These are phyloP conservation scores for Matsumyia berberina DNA, from an alignment of 2,888 invertebrate genomes.

Conservation along the genomic window DNA sequence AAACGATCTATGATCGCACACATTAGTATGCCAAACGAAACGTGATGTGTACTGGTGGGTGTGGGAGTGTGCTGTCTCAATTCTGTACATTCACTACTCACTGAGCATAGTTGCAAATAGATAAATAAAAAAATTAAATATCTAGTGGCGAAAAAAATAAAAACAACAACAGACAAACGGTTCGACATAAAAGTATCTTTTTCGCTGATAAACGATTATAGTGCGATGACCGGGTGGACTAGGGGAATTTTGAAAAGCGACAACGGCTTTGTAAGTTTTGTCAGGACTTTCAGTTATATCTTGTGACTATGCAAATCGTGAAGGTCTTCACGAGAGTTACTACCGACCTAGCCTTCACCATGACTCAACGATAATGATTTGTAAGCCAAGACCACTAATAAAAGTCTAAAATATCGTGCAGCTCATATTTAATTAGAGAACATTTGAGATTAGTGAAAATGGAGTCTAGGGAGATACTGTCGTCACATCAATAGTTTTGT, in stretches of 20 bases:
- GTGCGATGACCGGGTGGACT: conserved; percentile 32
- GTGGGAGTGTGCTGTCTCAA: conserved; percentile 21
- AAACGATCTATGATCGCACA: conserved; percentile 19
- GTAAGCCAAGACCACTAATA: no score
- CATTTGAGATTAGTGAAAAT: no score
- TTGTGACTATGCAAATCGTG: neutral
- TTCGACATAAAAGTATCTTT: conserved; percentile 5
- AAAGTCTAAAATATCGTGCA: no score
- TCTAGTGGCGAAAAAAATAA: conserved; percentile 6
- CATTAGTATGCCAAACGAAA: conserved; percentile 46
- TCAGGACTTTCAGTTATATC: neutral
- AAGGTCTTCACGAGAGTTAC: neutral
- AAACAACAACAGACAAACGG: conserved; percentile 4
- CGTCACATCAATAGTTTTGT: no score
- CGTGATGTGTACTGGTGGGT: conserved; percentile 18
- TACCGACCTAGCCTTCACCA: neutral
- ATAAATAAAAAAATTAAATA: conserved; percentile 13
- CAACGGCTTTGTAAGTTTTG: neutral
- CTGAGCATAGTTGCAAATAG: conserved; percentile 19
- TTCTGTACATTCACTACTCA: conserved; percentile 25
- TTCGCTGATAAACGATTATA: conserved; percentile 4
- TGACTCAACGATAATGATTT: neutral
- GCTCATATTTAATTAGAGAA: no score
- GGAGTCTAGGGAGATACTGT: no score
- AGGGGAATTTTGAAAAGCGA: neutral